Conservation (phyloP, 2,888 invertebrate genomes). For the Digitonthophagus gazella region DNA sequence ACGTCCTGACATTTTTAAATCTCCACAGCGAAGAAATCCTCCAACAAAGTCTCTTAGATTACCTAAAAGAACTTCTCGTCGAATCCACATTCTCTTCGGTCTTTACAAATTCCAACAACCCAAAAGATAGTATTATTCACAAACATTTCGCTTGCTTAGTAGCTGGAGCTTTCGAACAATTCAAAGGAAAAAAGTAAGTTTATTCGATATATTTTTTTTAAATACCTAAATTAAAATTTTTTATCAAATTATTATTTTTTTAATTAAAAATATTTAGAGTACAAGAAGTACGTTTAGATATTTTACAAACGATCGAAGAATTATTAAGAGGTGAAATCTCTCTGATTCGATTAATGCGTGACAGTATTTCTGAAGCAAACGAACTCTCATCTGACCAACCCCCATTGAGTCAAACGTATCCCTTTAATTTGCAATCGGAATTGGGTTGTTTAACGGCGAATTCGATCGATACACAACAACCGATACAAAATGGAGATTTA, state of each 20-base stretch:
- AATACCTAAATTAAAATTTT: not conserved
- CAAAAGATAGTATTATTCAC: constrained; percentile 49
- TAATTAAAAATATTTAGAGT: constrained; percentile 41
- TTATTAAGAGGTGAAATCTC: constrained; percentile 44
- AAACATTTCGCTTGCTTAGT: constrained; percentile 51
- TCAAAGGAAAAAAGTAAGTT: constrained; percentile 50
- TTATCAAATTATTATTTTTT: not conserved
- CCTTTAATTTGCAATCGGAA: constrained; percentile 24
- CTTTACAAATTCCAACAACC: constrained; percentile 40
- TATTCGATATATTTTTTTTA: constrained; percentile 15
- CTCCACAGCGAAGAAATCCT: constrained; percentile 58
- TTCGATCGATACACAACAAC: constrained; percentile 32
- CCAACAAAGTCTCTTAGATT: constrained; percentile 54
- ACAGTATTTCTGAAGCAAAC: constrained; percentile 40
- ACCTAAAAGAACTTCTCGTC: constrained; percentile 55
- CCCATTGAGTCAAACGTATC: constrained; percentile 15
- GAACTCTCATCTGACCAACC: constrained; percentile 24
- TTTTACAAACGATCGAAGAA: constrained; percentile 44
- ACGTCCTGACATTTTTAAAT: constrained; percentile 56
- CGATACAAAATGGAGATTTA: constrained; percentile 69
- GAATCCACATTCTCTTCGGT: constrained; percentile 43
- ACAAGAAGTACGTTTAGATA: constrained; percentile 40
- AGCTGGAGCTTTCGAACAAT: constrained; percentile 50
- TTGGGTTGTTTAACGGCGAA: constrained; percentile 1
- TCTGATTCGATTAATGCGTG: constrained; percentile 45